Base-by-base conservation (phyloP, 2,888 invertebrate genomes). In the Phytoseiulus persimilis region DNA sequence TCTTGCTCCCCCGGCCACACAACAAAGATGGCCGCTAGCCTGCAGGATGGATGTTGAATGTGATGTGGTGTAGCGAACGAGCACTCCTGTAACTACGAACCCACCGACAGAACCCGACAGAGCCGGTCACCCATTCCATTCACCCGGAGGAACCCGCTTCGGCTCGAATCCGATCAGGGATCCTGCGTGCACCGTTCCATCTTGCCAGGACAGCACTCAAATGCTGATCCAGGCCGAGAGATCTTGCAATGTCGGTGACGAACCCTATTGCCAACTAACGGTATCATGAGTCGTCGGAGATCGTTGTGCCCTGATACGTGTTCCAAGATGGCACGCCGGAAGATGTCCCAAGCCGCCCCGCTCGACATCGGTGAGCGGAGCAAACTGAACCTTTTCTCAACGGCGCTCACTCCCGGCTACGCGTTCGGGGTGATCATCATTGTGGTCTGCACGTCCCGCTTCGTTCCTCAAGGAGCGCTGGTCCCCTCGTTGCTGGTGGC, bases 11-110 rank as follows among this genome's bases (percentile, higher is more conserved):
- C 65, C 65, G 65, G 28, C 65, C 87, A 33, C 87, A 87, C 87
- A 87, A 87, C 87, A 87, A 87, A 87, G 87, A 87, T 87, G 87
- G 87, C 87, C 23, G 87, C 87, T 45, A 23, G 39, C 87, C 87
- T 87, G 87, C 65, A 65, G 65, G 65, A 65, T 65, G 65, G 65
- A 65, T 65, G 65, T 65, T 65, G 65, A 65, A 65, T 65, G 65
- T 65, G 65, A 23, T 65, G 65, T 65, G 65, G 65, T 65, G 65
- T 65, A 65, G 65, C 18, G 65, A 65, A 14, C 65, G 65, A 65
- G 65, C 65, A 65, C 28, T 65, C 65, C 65, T 65, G n/a, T n/a
- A 23, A 6, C 65, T 18, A 65, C 9, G 18, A 65, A 23, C 28
- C 65, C 65, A 65, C 28, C 65, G 65, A 65, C 3, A 9, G 5